A percentile compares a stretch with the other conserved stretches of the same genome.
These are phyloP conservation scores for Xiphophorus hellerii DNA, from an alignment of 2,113 vertebrate species.

Conservation along the genomic window DNA sequence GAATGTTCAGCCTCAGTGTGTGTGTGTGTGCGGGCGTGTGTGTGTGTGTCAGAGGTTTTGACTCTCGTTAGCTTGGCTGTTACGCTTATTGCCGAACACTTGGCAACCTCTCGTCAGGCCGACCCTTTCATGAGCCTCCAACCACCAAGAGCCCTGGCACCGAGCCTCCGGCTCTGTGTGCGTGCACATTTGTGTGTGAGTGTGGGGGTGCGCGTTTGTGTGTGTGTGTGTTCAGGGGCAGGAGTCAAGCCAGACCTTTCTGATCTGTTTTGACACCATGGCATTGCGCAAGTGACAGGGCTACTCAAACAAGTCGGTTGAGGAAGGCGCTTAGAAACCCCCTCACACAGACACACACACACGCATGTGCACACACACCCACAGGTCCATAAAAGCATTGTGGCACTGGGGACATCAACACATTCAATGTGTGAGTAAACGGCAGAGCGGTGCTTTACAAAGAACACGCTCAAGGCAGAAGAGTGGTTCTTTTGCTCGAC, in stretches of 20 bases:
- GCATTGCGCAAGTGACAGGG: constrained; percentile 80
- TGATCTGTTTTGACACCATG: constrained; percentile 83
- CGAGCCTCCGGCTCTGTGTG: constrained; percentile 53
- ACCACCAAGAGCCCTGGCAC: constrained; percentile 79
- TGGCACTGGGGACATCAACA: constrained; percentile 69
- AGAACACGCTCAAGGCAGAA: constrained; percentile 67
- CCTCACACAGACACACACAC: constrained; percentile 25
- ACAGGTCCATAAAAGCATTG: constrained; percentile 66
- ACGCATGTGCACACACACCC: constrained; percentile 13
- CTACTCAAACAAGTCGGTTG: constrained; percentile 76
- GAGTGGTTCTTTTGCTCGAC: constrained; percentile 65
- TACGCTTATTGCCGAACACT: constrained; percentile 74
- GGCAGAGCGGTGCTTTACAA: constrained; percentile 64
- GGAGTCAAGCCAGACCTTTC: constrained; percentile 77
- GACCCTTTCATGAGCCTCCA: constrained; percentile 80
- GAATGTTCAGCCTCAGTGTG: constrained; percentile 30
- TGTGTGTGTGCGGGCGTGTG: constrained; percentile 31
- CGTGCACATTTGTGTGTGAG: constrained; percentile 11
- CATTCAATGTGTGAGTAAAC: constrained; percentile 73
- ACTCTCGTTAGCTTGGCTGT: constrained; percentile 77
- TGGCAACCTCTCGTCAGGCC: constrained; percentile 77
- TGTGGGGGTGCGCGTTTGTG: constrained; percentile 28
- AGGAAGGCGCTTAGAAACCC: constrained; percentile 48
- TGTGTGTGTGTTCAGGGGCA: constrained; percentile 54
- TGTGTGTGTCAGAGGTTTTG: constrained; percentile 69